Base-by-base conservation (phyloP, 1,140 invertebrate species). In the Gryllus bimaculatus region DNA sequence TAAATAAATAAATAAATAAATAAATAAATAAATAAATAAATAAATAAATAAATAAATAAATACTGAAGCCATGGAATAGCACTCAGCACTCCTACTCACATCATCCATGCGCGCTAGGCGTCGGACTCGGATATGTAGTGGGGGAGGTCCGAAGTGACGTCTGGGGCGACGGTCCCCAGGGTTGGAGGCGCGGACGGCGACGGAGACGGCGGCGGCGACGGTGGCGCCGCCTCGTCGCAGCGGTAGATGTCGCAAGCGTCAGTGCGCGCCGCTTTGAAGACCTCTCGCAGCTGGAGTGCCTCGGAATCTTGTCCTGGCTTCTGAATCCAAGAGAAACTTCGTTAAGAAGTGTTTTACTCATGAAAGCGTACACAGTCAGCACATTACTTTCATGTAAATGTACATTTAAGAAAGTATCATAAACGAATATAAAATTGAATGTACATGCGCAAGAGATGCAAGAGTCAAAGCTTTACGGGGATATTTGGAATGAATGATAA, bases 231-330 rank as follows among this genome's bases (percentile, higher is more conserved):
- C 12, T 79, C 76, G 49, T 74, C 48, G 75, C 80, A 81, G 13
- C 74, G 47, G 78, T 77, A 81, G 48, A 79, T 75, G 8, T 78
- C 49, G 21, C 80, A 81, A 7, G 80, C 21, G 20, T 77, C 78
- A 3, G 75, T 78, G 49, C 78, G 47, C n/a, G 77, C 76, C 7
- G 80, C 80, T 20, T 77, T 77, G 54, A 81, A 79, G 3, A 81
- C 18, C 54, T 81, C 75, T 15, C 77, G 77, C 75, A 81, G 18
- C 5, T 66, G 78, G 10, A 81, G 13, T 12, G 74, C 47, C 26
- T 81, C 80, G 18, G 80, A 74, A 79, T 74, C 54, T 66, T 73
- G 20, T 81, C 80, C 15, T 78, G 80, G 8, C 39, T 77, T 8
- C 80, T 81, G 76, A 13, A 79, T 77, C 77, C 47, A 66, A 78